Base-by-base conservation (phyloP, 2,113 vertebrate genomes). In the Callorhinus ursinus region DNA sequence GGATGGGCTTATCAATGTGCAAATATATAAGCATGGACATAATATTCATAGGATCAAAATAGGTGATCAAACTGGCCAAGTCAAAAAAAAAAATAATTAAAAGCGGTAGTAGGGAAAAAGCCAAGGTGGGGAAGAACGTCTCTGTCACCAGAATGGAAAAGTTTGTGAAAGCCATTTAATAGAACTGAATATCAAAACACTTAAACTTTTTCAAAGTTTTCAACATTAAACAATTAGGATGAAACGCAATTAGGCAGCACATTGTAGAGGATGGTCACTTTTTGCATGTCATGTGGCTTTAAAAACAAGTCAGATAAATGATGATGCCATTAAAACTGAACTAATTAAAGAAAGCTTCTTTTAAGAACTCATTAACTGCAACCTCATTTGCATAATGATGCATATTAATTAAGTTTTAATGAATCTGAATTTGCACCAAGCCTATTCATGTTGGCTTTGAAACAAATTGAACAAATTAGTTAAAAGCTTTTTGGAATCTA, bases 401-500 rank as follows among this genome's bases (percentile, higher is more conserved):
- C 99, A 99, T 99, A 99, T 99, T 99, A 99, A 99, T 99, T 99
- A 99, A 99, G 99, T 99, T 99, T 99, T 99, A 99, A 99, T 99
- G 99, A 99, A 99, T 99, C 99, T 99, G 99, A 99, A 99, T 99
- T 99, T 99, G 99, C 99, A 99, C 99, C 99, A 99, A 99, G 99
- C 99, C 99, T 99, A 99, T 99, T 99, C 99, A 99, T 99, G 99
- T 99, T 99, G 99, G 99, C 99, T 99, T 99, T 99, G 99, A 99
- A 99, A 99, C 99, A 99, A 99, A 99, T 99, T 99, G 99, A 99
- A 99, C 99, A 99, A 99, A 99, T 99, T 99, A 99, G 99, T 99
- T 99, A 99, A 99, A 99, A 99, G 99, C 99, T 99, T 99, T 99
- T 99, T 99, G 99, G 99, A 99, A 99, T 99, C 99, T 99, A 99